Evolutionary conservation across 1,140 invertebrate genomes (phyloP), one percentile per base, ranked within the genome.

Genomic region (Temnothorax longispinosus): DNA sequence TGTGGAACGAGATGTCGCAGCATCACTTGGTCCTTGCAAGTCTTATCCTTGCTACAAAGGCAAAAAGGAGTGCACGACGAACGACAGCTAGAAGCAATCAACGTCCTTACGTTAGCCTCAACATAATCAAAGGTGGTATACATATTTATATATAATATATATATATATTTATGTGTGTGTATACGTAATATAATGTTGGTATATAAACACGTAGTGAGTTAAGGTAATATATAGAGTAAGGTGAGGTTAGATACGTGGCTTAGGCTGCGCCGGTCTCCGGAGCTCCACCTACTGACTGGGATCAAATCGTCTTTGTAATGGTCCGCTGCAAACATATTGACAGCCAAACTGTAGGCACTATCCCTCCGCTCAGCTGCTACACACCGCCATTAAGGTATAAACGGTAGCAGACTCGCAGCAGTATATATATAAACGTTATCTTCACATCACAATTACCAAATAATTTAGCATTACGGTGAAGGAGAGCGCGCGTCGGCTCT

Each of bases 181-280:
- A 92, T 94, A 92, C 93, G 91, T 94, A 93, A 92, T 90, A 93
- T 94, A 94, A 94, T 94, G 93, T 94, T 94, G 93, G 92, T 93
- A 94, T 93, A 93, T 94, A 94, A 94, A 95, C 94, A 95, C 93
- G 94, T 95, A 95, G 94, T 95, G 94, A 95, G 93, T 94, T 94
- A 95, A 94, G 93, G 93, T 95, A 95, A 94, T 95, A 95, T 95
- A 95, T 94, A 95, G 94, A 95, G 94, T 91, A 91, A 95, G 95
- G 94, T 95, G 94, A 95, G 94, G 93, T 95, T 95, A 95, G 95
- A 95, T 95, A 95, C 95, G 95, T 95, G 95, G 95, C 95, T 95
- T 95, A 94, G 93, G 93, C 95, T 95, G 95, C 94, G 94, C 93
- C 93, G 94, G 91, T 95, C 94, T 94, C 92, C 94, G 86, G 93